A percentile compares a stretch with the other conserved stretches of the same genome.
Conservation (phyloP, 2,888 invertebrate species). For the Drosophila infuscata region DNA sequence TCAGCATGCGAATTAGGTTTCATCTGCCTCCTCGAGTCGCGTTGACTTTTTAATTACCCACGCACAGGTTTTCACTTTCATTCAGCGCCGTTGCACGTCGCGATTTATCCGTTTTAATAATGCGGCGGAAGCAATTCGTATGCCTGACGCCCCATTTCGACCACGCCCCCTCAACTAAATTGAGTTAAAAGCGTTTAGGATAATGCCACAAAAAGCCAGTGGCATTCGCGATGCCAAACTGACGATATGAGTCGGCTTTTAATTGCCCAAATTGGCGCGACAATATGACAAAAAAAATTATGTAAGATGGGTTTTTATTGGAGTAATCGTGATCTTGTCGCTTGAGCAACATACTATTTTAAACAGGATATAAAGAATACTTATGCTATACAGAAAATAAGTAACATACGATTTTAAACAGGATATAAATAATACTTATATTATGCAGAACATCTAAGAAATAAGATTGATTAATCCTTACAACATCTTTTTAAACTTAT, state of each 20-base stretch:
- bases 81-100: slow-evolving; percentile 77
- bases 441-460: neutral
- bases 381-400: neutral
- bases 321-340: neutral
- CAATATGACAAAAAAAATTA: slow-evolving; percentile 31
- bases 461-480: neutral
- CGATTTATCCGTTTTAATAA: slow-evolving; percentile 80
- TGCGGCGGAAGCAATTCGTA: slow-evolving; percentile 30
- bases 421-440: neutral
- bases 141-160: slow-evolving; percentile 2
- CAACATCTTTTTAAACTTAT: neutral
- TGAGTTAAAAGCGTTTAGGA: slow-evolving; percentile 66
- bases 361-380: neutral
- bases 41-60: slow-evolving; percentile 77
- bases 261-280: slow-evolving; percentile 54
- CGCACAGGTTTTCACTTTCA: slow-evolving; percentile 80
- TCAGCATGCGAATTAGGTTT: slow-evolving; percentile 79
- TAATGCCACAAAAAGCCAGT: slow-evolving; percentile 59
- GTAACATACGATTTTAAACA: neutral
- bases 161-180: slow-evolving; percentile 54
- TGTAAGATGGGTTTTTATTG: neutral
- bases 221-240: slow-evolving; percentile 38
- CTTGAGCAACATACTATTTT: slow-evolving; percentile 1
- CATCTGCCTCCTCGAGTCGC: slow-evolving; percentile 36
- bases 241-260: slow-evolving; percentile 35